Evolutionary conservation across 2,113 vertebrate genomes (phyloP).

Genomic region (Pseudorhombus dupliciocellatus): DNA sequence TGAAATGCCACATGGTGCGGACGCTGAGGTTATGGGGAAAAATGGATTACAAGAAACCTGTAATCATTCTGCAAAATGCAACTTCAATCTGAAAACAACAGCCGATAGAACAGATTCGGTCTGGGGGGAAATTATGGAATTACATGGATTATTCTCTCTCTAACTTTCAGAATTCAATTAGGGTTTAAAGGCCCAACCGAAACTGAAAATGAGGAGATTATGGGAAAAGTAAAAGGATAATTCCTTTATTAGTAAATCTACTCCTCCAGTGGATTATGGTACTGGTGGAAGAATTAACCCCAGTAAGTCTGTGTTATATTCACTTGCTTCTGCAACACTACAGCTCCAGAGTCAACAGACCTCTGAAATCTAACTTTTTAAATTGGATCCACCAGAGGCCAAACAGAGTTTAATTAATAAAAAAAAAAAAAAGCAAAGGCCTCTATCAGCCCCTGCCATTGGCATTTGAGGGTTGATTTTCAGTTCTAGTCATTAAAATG

Average conservation of each 20-base stretch:
- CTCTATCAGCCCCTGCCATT: not conserved
- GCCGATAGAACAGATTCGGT: not conserved
- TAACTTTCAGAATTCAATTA: constrained; percentile 5
- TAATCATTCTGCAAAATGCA: not conserved
- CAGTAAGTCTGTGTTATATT: constrained; percentile 7
- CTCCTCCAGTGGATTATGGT: constrained; percentile 7
- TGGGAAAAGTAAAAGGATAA: not conserved
- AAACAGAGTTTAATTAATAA: not conserved
- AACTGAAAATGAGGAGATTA: constrained; percentile 24
- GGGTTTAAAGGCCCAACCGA: not conserved
- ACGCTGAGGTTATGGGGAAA: not conserved
- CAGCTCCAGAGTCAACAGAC: not conserved
- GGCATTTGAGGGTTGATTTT: not conserved
- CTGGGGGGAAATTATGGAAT: not conserved
- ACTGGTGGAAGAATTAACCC: not conserved
- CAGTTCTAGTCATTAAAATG: constrained; percentile 11
- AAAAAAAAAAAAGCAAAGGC: not conserved
- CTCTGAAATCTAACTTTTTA: not conserved
- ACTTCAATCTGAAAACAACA: not conserved
- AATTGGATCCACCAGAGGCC: not conserved
- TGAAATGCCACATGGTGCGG: not conserved
- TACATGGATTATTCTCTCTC: constrained; percentile 8
- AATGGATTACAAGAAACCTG: not conserved
- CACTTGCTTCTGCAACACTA: not conserved
- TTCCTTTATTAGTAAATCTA: not conserved